These are phyloP conservation scores for Tamias sibiricus DNA, from an alignment of 2,113 vertebrate genomes.

Conservation along the genomic window DNA sequence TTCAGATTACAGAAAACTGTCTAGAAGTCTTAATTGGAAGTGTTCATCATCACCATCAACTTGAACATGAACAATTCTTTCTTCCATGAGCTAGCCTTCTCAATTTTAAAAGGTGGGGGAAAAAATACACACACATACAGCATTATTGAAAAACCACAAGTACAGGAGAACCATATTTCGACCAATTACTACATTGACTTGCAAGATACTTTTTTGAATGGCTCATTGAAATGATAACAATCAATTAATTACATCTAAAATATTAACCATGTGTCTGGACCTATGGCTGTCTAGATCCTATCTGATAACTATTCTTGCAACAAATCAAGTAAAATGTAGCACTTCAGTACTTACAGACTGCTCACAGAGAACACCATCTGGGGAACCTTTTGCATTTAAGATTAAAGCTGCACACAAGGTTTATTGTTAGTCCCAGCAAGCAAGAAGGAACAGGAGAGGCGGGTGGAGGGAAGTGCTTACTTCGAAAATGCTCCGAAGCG, in stretches of 20 bases:
- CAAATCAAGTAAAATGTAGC: slow-evolving; percentile 54
- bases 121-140: neutral
- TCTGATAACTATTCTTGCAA: slow-evolving; percentile 13
- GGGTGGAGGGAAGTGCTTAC: slow-evolving; percentile 87
- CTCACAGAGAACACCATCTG: slow-evolving; percentile 60
- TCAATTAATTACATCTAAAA: slow-evolving; percentile 77
- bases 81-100: slow-evolving; percentile 22
- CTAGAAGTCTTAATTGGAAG: neutral
- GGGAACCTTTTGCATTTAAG: slow-evolving; percentile 66
- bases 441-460: slow-evolving; percentile 60
- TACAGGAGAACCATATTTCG: neutral
- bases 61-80: neutral
- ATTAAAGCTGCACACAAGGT: slow-evolving; percentile 61
- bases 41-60: slow-evolving; percentile 64
- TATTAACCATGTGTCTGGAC: slow-evolving; percentile 55
- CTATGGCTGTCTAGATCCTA: neutral
- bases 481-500: slow-evolving; percentile 94
- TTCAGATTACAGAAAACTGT: slow-evolving; percentile 28
- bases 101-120: slow-evolving; percentile 38
- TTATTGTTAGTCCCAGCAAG: slow-evolving; percentile 64
- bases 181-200: neutral
- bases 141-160: neutral
- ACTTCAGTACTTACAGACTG: slow-evolving; percentile 34
- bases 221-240: slow-evolving; percentile 64
- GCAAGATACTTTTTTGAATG: slow-evolving; percentile 61